These are phyloP conservation scores for Gorsachius magnificus DNA, from an alignment of 2,797 vertebrate species.

Conservation along the genomic window DNA sequence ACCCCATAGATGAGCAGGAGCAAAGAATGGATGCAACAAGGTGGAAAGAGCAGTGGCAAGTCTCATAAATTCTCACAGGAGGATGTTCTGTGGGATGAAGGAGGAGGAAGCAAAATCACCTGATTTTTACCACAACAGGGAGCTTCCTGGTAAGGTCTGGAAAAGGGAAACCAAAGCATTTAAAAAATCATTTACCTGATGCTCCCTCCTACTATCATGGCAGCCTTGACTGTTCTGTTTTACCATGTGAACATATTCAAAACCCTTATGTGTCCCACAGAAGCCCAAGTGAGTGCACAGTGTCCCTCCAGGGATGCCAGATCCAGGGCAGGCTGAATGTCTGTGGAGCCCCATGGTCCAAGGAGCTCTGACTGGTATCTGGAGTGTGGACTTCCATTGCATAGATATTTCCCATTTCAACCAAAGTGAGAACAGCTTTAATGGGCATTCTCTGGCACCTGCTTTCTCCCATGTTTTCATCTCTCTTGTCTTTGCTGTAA, in stretches of 20 bases:
- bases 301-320: not conserved
- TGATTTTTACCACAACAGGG: not conserved
- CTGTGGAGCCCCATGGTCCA: not conserved
- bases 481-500: not conserved
- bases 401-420: not conserved
- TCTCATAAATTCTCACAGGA: not conserved
- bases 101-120: not conserved
- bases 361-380: not conserved
- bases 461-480: not conserved
- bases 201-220: not conserved
- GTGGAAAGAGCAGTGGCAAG: not conserved
- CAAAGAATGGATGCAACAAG: not conserved
- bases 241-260: not conserved
- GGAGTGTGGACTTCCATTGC: not conserved
- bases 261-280: not conserved
- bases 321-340: not conserved
- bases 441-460: not conserved
- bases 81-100: not conserved
- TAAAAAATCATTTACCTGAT: not conserved
- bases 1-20: not conserved
- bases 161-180: not conserved
- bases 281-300: not conserved
- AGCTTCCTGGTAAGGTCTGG: not conserved
- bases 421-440: not conserved
- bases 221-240: not conserved